These are phyloP conservation scores for Pollicipes pollicipes DNA, from an alignment of 1,140 invertebrate genomes.

Conservation along the genomic window DNA sequence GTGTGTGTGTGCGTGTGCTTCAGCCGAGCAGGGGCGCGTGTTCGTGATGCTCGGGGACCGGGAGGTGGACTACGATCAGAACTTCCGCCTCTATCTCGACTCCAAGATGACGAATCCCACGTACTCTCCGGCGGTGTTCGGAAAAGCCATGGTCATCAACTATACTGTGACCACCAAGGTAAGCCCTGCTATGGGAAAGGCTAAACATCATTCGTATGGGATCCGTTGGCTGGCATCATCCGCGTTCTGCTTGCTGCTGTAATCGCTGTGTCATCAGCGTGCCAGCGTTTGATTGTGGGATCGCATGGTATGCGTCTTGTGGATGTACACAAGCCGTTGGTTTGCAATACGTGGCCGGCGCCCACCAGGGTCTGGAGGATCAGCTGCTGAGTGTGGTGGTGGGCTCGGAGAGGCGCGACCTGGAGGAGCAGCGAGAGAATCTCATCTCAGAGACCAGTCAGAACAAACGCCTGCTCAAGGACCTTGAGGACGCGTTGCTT, in stretches of 20 bases:
- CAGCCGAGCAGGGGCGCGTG: slow-evolving; percentile 44
- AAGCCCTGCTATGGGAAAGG: slow-evolving; percentile 61
- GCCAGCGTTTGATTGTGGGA: too few relatives aligned
- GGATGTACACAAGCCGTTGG: too few relatives aligned
- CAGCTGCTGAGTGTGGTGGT: slow-evolving; percentile 73
- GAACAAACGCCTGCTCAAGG: slow-evolving; percentile 61
- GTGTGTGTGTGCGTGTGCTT: slow-evolving; percentile 43
- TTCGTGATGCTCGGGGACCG: slow-evolving; percentile 68
- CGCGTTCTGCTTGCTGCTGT: slow-evolving; percentile 66
- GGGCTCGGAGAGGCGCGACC: slow-evolving; percentile 55
- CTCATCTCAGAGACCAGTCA: slow-evolving; percentile 66
- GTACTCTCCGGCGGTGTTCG: slow-evolving; percentile 62
- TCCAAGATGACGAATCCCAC: slow-evolving; percentile 72
- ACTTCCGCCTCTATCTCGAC: slow-evolving; percentile 69
- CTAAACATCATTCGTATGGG: slow-evolving; percentile 62
- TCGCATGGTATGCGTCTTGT: too few relatives aligned
- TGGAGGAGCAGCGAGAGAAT: slow-evolving; percentile 65
- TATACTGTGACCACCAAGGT: slow-evolving; percentile 66
- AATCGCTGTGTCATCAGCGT: too few relatives aligned
- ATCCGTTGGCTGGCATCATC: slow-evolving; percentile 72
- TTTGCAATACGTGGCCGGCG: too few relatives aligned
- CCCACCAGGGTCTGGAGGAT: slow-evolving; percentile 64
- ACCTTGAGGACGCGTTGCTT: slow-evolving; percentile 63
- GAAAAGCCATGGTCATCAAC: slow-evolving; percentile 73
- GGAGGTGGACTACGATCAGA: slow-evolving; percentile 70